Evolutionary conservation across 2,888 invertebrate genomes (phyloP).

Genomic region (Schizotus pectinicornis): DNA sequence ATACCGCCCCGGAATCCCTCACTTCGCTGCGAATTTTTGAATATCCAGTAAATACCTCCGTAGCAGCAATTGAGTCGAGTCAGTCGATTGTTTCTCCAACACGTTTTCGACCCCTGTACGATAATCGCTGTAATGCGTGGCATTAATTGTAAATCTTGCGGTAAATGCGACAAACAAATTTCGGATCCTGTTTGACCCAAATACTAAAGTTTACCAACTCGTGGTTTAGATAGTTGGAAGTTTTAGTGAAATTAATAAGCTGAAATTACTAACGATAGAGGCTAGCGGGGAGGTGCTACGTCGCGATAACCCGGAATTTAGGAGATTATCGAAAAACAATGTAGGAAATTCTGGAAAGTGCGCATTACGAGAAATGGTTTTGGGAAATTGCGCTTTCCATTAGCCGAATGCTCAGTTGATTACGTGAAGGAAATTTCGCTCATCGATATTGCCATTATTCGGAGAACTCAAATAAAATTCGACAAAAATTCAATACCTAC

Average conservation of each 20-base stretch:
- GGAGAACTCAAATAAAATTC: slow-evolving; percentile 7
- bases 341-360: neutral
- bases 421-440: slow-evolving; percentile 5
- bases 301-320: no score
- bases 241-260: slow-evolving; percentile 7
- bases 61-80: no score
- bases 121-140: no score
- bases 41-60: no score
- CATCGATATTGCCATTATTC: slow-evolving; percentile 6
- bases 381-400: slow-evolving; percentile 1
- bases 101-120: no score
- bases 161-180: slow-evolving; percentile 5
- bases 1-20: no score
- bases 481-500: neutral
- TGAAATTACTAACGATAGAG: neutral
- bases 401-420: slow-evolving; percentile 4
- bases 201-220: slow-evolving; percentile 3
- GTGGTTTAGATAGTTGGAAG: slow-evolving; percentile 9
- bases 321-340: no score
- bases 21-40: no score
- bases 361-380: neutral
- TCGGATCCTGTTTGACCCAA: slow-evolving; percentile 3
- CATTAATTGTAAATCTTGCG: neutral
- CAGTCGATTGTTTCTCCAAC: no score
- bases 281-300: no score